Percentiles rank a stretch among this genome's conserved stretches.
These are phyloP conservation scores for Rhinichthys klamathensis DNA, from an alignment of 2,113 vertebrate species.

Conservation along the genomic window DNA sequence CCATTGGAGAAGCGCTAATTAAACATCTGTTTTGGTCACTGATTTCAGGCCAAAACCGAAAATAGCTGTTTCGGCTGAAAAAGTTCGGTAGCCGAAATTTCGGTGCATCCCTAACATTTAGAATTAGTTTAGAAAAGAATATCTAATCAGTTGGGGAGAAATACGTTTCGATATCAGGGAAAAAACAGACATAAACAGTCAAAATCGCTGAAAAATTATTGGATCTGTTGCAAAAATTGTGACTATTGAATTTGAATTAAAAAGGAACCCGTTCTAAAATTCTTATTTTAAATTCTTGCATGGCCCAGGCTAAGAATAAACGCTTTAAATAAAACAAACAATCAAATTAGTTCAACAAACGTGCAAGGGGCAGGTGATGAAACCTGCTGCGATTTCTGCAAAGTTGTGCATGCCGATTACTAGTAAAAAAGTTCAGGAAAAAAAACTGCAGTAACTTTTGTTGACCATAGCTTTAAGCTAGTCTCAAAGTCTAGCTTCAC, in stretches of 20 bases:
- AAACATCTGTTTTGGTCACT: too few relatives aligned
- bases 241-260: too few relatives aligned
- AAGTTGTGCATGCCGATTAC: not conserved
- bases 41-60: too few relatives aligned
- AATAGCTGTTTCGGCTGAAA: too few relatives aligned
- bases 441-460: slow-evolving; percentile 35
- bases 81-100: too few relatives aligned
- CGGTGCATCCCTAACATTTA: too few relatives aligned
- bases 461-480: slow-evolving; percentile 33
- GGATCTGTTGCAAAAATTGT: too few relatives aligned
- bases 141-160: not conserved
- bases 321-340: not conserved
- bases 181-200: not conserved
- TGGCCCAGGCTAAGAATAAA: not conserved
- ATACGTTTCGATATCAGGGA: not conserved
- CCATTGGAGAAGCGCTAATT: too few relatives aligned
- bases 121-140: too few relatives aligned
- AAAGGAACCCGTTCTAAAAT: too few relatives aligned
- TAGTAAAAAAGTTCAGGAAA: slow-evolving; percentile 6
- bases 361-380: not conserved
- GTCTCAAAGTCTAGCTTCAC: slow-evolving; percentile 43
- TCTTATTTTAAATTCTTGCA: not conserved
- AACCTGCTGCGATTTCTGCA: not conserved
- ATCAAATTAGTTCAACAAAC: not conserved
- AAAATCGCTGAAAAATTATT: not conserved